Evolutionary conservation across 2,797 vertebrate species (phyloP), one percentile per base, ranked within the genome.

Genomic region (Premnoplex brunnescens): DNA sequence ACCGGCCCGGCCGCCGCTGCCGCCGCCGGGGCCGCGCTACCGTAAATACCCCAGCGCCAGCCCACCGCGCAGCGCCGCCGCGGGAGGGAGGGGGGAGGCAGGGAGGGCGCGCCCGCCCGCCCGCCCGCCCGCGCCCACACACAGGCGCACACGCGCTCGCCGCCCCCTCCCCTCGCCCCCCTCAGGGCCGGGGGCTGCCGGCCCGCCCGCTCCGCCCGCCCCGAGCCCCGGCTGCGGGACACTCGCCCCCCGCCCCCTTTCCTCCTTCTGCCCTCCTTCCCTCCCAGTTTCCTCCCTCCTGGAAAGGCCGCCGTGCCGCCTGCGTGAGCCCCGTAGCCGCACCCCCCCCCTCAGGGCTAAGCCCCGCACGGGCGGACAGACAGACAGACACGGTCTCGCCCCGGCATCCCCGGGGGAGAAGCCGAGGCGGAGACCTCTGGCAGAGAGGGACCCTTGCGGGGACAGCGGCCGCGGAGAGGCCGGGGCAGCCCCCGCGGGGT

Each of bases 21-120:
- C 96, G 97, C 98, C 98, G 97, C 77, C 64, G 91, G 97, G 98
- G 98, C 98, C 98, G 98, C 98, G 98, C 98, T 99, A 99, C 98
- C 98, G 98, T 99, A 98, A 98, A 97, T 98, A 97, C 98, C 81
- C 78, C 94, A 85, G 76, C 85, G 92, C 76, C 46, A 91, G 91
- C 71, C 91, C 78, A 64, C 94, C 51, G 74, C 76, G 95, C 95
- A 92, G 85, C 85, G 9, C 43, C 54, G 81, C 68, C 59, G 86
- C 17, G 11, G 93, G 92, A 85, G 63, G 87, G 91, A 79, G 79
- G 85, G 91, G 95, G 88, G 36, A 36, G 93, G 85, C 88, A 15
- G 41, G 15, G 16, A 43, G 19, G 18, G 43, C 43, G 43, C 19
- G 41, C 37, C 36, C 36, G 41, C 37, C 37, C 84, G 83, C 78